Evolutionary conservation across 2,797 vertebrate species (phyloP), one percentile per base, ranked within the genome.

Genomic region (Enoplosus armatus): DNA sequence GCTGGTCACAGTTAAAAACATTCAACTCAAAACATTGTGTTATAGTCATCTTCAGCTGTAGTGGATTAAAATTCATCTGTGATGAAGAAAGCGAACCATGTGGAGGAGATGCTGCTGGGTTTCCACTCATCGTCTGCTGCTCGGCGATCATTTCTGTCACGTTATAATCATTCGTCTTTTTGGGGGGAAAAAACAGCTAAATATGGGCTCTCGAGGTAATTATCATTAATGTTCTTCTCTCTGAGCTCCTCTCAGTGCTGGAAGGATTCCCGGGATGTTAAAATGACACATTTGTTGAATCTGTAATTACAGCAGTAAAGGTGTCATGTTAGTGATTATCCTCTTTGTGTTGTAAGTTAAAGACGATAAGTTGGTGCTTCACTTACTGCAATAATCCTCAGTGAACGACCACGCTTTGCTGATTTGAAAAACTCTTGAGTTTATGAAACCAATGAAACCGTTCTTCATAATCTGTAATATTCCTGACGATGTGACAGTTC

Each of bases 51-150:
- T 48, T 48, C 47, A 48, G 47, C n/a, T 11, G 22, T 8, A 5
- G 47, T n/a, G 20, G 45, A 47, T 47, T 3, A 47, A 55, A 55
- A 20, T 3, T 6, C 8, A 0, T 35, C n/a, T 26, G 26, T 14
- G 58, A 41, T 20, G 3, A 24, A 35, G 45, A 35, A 10, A 37
- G 20, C 31, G 3, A 53, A 27, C n/a, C 41, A 26, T 22, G 8
- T 26, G 24, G 58, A 41, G 35, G 35, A 62, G 58, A 26, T 7
- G 43, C 68, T 70, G 66, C 50, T 53, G 50, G 48, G n/a, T 68
- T 54, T n/a, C 58, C 63, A 3, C 37, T 45, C n/a, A 12, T 59
- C 43, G 9, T 37, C n/a, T 51, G 12, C 70, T 20, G 41, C 72
- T 65, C 39, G 8, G 7, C 27, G 51, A 65, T 56, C 16, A 16